Evolutionary conservation across 2,888 invertebrate genomes (phyloP).

Genomic region (Cosmopolites sordidus): DNA sequence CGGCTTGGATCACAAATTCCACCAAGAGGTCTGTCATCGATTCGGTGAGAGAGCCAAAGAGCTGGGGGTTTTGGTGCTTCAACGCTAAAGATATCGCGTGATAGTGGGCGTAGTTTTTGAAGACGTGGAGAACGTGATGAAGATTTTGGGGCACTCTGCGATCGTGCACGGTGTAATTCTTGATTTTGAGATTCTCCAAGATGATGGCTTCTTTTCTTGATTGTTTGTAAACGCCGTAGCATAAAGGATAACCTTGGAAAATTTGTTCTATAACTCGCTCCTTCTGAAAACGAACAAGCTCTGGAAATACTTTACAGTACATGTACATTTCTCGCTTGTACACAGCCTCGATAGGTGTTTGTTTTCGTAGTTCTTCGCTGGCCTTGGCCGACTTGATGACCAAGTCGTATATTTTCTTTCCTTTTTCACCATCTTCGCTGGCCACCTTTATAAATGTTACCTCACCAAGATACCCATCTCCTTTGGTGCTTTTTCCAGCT

Average conservation of each 20-base stretch:
- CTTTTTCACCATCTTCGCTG: conserved; percentile 19
- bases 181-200: conserved; percentile 33
- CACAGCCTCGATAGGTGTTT: conserved; percentile 23
- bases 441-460: conserved; percentile 29
- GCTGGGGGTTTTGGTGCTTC: conserved; percentile 20
- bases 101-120: conserved; percentile 30
- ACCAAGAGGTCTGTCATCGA: conserved; percentile 31
- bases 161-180: conserved; percentile 34
- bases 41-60: conserved; percentile 28
- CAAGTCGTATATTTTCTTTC: conserved; percentile 23
- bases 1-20: conserved; percentile 27
- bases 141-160: conserved; percentile 34
- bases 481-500: conserved; percentile 25
- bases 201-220: conserved; percentile 33
- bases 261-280: conserved; percentile 22
- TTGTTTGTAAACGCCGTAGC: conserved; percentile 31
- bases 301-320: conserved; percentile 28
- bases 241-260: conserved; percentile 28
- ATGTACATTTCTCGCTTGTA: conserved; percentile 31
- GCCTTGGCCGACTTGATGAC: conserved; percentile 21
- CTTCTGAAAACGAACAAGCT: conserved; percentile 23
- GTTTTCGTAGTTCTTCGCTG: conserved; percentile 19
- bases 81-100: conserved; percentile 34
- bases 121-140: conserved; percentile 30
- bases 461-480: conserved; percentile 34